Conservation (phyloP, 2,113 vertebrate genomes). For the Myodes glareolus region DNA sequence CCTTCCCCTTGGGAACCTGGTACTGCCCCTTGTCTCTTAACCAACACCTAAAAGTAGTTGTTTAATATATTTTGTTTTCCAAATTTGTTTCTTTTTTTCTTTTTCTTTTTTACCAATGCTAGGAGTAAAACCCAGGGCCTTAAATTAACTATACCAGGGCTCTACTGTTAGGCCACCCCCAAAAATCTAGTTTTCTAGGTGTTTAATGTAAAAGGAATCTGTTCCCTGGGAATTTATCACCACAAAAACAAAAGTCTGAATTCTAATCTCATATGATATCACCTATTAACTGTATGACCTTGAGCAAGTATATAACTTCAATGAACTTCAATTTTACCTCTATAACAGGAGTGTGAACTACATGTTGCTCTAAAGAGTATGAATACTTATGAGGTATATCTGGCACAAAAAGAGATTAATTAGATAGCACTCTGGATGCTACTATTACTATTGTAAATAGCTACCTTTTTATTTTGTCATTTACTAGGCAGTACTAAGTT, state of each 20-base stretch:
- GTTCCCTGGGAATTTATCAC: background rate
- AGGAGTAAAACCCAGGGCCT: background rate
- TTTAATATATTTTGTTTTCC: background rate
- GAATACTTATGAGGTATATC: background rate
- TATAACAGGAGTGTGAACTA: background rate
- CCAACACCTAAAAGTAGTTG: background rate
- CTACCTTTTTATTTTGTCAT: background rate
- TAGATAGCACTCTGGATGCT: slow-evolving; percentile 18
- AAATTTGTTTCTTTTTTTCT: background rate
- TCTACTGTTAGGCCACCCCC: background rate
- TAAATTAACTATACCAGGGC: background rate
- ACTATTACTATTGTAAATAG: slow-evolving; percentile 15
- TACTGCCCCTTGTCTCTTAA: background rate
- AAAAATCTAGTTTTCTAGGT: background rate
- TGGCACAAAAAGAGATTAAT: slow-evolving; percentile 34
- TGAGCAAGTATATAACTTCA: slow-evolving; percentile 17
- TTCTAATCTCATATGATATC: background rate
- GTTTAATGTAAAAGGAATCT: slow-evolving; percentile 26
- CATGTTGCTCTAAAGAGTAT: background rate
- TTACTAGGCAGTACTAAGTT: background rate
- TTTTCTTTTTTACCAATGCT: background rate
- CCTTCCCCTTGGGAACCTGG: background rate
- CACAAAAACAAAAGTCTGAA: background rate
- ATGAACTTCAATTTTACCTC: background rate
- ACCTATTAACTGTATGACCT: background rate